Evolutionary conservation across 2,797 vertebrate genomes (phyloP), one percentile per base, ranked within the genome.

Genomic region (Oreortyx pictus): DNA sequence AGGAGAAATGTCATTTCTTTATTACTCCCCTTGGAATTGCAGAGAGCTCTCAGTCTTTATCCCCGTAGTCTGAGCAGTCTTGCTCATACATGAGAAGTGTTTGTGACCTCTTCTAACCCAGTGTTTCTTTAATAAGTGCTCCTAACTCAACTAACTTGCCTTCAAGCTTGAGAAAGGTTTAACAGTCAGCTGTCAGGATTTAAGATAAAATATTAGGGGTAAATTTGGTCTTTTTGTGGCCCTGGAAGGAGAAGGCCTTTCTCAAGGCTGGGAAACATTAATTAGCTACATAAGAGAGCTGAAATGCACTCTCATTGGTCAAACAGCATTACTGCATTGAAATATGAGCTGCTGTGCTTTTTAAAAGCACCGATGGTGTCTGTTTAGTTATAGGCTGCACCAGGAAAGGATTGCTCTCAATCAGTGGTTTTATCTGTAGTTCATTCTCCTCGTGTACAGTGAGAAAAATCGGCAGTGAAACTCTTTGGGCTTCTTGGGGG

Each of bases 401-500:
- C 65, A 74, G 74, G 11, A 74, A 37, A 82, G 10, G 61, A 49
- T 77, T 82, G 65, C 64, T 94, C 57, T 82, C 33, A 43, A 47
- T 92, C 90, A 31, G 41, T 79, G 70, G 35, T 29, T 93, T 49
- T 84, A 70, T 82, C 83, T 88, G 56, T 37, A 81, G 82, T 79
- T 60, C 74, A 60, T 88, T 73, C 74, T 80, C 3, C 5, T 2
- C 56, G 64, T 12, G 5, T 31, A 15, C 31, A 37, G 27, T 73
- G 37, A 56, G 71, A 52, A 52, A 46, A 82, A 61, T 25, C 3
- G 3, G 49, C 91, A 77, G 76, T 0, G 61, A 92, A 93, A 90
- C 44, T 76, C 14, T 35, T 6, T 19, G 52, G 71, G 39, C 44
- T 47, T 71, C 56, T 88, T 86, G 49, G 60, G 13, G 39, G 23